Percentiles rank a stretch among this genome's conserved stretches.
Conservation (phyloP, 2,888 invertebrate genomes). For the Cephus pygmeus region DNA sequence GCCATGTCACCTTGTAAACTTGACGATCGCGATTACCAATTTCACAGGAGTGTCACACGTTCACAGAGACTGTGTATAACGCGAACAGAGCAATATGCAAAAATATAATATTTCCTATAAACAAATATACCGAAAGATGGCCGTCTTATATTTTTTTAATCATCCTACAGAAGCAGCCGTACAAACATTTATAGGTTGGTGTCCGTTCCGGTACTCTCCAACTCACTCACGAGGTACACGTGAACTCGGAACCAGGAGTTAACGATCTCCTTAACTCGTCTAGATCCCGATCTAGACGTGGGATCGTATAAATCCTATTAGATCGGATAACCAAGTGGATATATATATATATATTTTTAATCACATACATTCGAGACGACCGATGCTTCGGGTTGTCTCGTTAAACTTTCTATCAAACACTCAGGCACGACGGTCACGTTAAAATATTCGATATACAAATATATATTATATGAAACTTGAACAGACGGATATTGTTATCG, state of each 20-base stretch:
- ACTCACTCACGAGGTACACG: not conserved
- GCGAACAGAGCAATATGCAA: not conserved
- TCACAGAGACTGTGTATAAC: not conserved
- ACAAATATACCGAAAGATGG: not conserved
- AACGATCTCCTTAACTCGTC: not conserved
- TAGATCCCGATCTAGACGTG: not conserved
- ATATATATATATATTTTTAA: not conserved
- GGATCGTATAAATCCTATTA: not conserved
- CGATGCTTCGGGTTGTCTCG: not conserved
- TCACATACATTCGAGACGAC: not conserved
- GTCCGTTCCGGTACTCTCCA: not conserved
- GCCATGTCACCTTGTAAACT: slow-evolving; percentile 59
- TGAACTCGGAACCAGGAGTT: not conserved
- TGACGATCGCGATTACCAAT: not conserved
- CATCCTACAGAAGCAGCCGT: not conserved
- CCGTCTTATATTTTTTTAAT: not conserved
- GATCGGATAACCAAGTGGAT: not conserved
- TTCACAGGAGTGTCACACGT: not conserved
- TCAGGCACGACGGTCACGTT: not conserved
- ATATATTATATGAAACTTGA: not conserved
- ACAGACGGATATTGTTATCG: not conserved
- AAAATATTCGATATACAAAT: not conserved
- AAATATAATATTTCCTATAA: not conserved
- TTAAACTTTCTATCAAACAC: not conserved
- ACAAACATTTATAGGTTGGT: not conserved